phyloP scores from a whole-genome alignment of 2,113 vertebrate species.

The Gavialis gangeticus region DNA sequence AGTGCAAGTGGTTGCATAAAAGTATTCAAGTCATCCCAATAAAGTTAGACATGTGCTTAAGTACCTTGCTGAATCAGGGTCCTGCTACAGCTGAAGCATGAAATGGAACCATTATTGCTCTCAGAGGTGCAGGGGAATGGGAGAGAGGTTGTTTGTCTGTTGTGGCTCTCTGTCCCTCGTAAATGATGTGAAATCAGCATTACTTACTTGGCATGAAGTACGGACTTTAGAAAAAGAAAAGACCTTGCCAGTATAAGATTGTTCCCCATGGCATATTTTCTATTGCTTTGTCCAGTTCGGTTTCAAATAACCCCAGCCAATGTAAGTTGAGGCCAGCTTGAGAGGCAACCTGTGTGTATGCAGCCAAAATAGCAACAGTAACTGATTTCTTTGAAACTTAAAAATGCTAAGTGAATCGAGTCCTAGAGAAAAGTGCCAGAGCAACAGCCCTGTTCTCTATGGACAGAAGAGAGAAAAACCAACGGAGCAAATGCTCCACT shows the following conservation, averaged over 20 bases:
- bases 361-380: background rate
- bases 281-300: background rate
- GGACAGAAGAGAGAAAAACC: background rate
- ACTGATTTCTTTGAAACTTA: background rate
- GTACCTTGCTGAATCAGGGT: fast-evolving
- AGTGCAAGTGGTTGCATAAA: background rate
- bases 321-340: background rate
- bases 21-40: background rate
- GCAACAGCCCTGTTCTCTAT: background rate
- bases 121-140: background rate
- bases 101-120: slow-evolving; percentile 33
- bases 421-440: background rate
- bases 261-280: background rate
- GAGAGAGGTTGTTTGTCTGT: slow-evolving; percentile 1
- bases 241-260: slow-evolving; percentile 10
- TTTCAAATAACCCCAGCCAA: slow-evolving; percentile 20
- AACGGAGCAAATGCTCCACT: background rate
- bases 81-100: slow-evolving; percentile 37
- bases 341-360: background rate
- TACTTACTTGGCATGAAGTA: background rate
- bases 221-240: background rate
- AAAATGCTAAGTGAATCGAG: background rate
- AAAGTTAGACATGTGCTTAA: background rate
- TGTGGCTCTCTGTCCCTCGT: slow-evolving; percentile 31
- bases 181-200: background rate